Base-by-base conservation (phyloP, 2,113 vertebrate species). In the Charadrius vociferus region DNA sequence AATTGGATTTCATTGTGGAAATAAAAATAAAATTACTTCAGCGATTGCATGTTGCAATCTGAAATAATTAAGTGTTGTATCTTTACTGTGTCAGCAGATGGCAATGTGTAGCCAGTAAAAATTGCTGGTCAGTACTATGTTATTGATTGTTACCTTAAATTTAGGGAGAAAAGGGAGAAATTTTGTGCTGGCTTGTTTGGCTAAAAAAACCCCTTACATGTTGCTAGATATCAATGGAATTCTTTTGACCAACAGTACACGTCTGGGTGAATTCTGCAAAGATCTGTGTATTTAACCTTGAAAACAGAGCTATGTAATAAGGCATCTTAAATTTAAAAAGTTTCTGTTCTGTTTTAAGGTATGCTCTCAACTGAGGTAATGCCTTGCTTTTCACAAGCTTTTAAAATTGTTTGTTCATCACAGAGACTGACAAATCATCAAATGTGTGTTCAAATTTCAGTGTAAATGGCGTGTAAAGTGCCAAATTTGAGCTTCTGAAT, bases 41-140 rank as follows among this genome's bases (percentile, higher is more conserved):
- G 43, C 65, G 11, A 37, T 8, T 62, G 22, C 8, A 0, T n/a
- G 13, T 59, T 70, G 13, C 21, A 6, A 6, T 47, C 27, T 47
- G 61, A 61, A 34, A 22, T 65, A 61, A 66, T 71, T 55, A 34
- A 52, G 34, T 26, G 86, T 52, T 78, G 32, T 81, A 9, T 59
- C 55, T 86, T 65, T 49, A 36, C 36, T 50, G 10, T 36, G 68
- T 43, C 84, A 74, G 91, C 78, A 97, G 97, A 59, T 98, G 96
- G 95, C 95, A 89, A 75, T 92, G 45, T 92, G 49, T 55, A 73
- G 41, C 89, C 92, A 41, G 67, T 90, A 61, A 82, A 79, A 41
- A n/a, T 4, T 62, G 19, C 22, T 59, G 37, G 23, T 63, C 59
- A 24, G 30, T 41, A 34, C 16, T 24, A 0, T 6, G 11, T 13